These are phyloP conservation scores for Cololabis saira DNA, from an alignment of 2,113 vertebrate species.

Conservation along the genomic window DNA sequence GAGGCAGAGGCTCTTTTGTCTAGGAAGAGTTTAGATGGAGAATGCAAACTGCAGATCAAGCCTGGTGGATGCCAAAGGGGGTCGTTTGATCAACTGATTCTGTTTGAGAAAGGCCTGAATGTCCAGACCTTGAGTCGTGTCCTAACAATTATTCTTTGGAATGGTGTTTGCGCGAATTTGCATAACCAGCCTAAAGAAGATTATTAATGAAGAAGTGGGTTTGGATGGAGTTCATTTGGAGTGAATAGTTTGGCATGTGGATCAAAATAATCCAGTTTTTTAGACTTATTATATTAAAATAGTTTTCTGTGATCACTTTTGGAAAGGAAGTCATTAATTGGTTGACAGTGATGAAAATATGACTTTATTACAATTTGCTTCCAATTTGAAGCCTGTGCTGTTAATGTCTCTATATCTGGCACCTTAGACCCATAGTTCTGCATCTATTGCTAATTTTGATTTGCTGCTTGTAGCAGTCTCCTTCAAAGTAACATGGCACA, in stretches of 20 bases:
- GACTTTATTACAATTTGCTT: too few relatives aligned
- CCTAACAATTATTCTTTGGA: constrained; percentile 38
- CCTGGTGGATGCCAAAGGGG: constrained; percentile 51
- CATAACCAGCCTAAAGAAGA: constrained; percentile 47
- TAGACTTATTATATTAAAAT: too few relatives aligned
- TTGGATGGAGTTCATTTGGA: constrained; percentile 35
- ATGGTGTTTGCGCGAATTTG: constrained; percentile 64
- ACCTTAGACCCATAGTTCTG: too few relatives aligned
- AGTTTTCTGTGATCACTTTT: too few relatives aligned
- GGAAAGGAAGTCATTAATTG: too few relatives aligned
- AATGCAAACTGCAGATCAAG: constrained; percentile 58
- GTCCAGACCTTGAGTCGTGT: constrained; percentile 45
- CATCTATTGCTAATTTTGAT: too few relatives aligned
- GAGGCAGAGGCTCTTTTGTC: constrained; percentile 66
- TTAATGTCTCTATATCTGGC: too few relatives aligned
- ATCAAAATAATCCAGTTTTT: too few relatives aligned
- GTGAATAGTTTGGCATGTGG: constrained; percentile 21
- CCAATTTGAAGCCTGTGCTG: too few relatives aligned
- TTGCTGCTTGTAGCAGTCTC: too few relatives aligned
- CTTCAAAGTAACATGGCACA: too few relatives aligned
- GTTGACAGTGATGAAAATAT: too few relatives aligned
- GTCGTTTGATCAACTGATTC: constrained; percentile 62
- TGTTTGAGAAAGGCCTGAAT: constrained; percentile 50
- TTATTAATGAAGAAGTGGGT: constrained; percentile 50
- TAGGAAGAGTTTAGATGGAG: constrained; percentile 62